Evolutionary conservation across 2,888 invertebrate species (phyloP), one percentile per base, ranked within the genome.

Genomic region (Saturnia japonica): DNA sequence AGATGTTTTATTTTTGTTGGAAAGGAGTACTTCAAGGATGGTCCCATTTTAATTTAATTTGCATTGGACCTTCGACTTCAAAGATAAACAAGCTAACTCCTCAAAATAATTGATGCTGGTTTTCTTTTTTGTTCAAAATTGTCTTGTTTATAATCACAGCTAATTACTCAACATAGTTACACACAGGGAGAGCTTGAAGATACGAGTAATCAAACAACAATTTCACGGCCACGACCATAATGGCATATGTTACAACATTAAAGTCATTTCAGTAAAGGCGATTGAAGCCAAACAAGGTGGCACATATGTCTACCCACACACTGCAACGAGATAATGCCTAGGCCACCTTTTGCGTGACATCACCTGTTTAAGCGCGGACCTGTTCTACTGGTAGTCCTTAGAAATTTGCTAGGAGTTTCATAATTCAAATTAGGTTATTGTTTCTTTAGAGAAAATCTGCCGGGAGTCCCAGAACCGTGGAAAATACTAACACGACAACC

Each of bases 221-320:
- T 64, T 64, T 40, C 64, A 64, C 40, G 64, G 64, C 40, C 64
- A 40, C 40, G 64, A 64, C 34, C 40, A 40, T 64, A 64, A 14
- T 40, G n/a, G 62, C 7, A 28, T 25, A 62, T 16, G 28, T 62
- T 62, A 9, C 62, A 12, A 28, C 69, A 62, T 72, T 70, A 72
- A 73, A 68, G 67, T 69, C 54, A 69, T 71, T 73, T 71, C 57
- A 45, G 72, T 42, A 22, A 71, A 72, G 70, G 62, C 67, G 28
- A 70, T 62, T 67, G 47, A 64, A 28, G 47, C 76, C 74, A 72
- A 75, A 78, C 70, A 78, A 62, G 73, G 79, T 34, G 22, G 16
- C 68, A 68, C 47, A 69, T 45, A 74, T 67, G 68, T 60, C 75
- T 71, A 70, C 78, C 76, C 40, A 40, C 34, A 40, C 76, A 78